Base-by-base conservation (phyloP, 1,140 invertebrate species). In the Dysdera silvatica region DNA sequence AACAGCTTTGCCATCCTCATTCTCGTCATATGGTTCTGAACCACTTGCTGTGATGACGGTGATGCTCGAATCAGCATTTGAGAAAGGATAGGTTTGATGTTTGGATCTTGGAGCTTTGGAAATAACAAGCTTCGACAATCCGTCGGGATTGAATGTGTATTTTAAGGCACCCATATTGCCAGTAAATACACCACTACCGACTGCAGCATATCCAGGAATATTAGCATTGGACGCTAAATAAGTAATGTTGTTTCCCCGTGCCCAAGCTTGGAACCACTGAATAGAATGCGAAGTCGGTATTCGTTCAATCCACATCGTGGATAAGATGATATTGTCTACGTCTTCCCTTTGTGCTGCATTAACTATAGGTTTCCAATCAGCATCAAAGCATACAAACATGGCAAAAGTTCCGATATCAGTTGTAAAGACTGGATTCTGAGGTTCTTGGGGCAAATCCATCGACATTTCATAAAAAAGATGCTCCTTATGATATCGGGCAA, bases 401-500 rank as follows among this genome's bases (percentile, higher is more conserved):
- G 88, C 89, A 71, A 95, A 93, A 20, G 78, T 56, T 24, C 66
- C 62, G 23, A 67, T 28, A 18, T 71, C 71, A 0, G 85, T 77
- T 8, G 77, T 74, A 65, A 93, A 91, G 2, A 74, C 80, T 0
- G 78, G 73, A 0, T 79, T 35, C 61, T 83, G 76, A 8, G 80
- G 72, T 64, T 72, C 63, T 10, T 69, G 64, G 18, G 84, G 82
- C n/a, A 69, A 74, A 48, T 80, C 79, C 12, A 82, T 74, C 3
- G 73, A 73, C 4, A 43, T 18, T 72, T 84, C 86, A 26, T 75
- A 74, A 60, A 83, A 88, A 0, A 88, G 72, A 74, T 89, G 84
- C n/a, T 80, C 82, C 73, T 92, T 92, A 20, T 86, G 82, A 70
- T 91, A 92, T 40, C 84, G 83, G 0, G 79, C 78, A 5, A 82